Evolutionary conservation across 2,797 vertebrate genomes (phyloP).

Genomic region (Acrocephalus scirpaceus): DNA sequence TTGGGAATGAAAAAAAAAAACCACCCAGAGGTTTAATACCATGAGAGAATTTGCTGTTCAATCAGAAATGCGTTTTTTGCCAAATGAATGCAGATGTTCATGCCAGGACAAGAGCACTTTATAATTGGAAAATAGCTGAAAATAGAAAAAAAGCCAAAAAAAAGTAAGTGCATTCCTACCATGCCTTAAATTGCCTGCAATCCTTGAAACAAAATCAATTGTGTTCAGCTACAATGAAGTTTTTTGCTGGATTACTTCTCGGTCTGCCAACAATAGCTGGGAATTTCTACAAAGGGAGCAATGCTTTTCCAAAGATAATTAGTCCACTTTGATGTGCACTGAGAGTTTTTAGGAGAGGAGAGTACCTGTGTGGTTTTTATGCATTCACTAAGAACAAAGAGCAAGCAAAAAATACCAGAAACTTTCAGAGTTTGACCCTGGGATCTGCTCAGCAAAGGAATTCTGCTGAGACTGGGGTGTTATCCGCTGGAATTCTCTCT

Average conservation of each 20-base stretch:
- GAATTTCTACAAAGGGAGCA: background rate
- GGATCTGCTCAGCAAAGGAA: background rate
- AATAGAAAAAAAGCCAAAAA: background rate
- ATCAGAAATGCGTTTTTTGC: background rate
- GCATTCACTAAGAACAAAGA: background rate
- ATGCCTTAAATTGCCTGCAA: conserved; percentile 2
- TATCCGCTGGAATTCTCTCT: background rate
- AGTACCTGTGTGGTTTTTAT: background rate
- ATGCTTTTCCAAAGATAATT: background rate
- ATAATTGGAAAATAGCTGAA: conserved; percentile 40
- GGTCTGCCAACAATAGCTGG: background rate
- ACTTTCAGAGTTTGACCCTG: background rate
- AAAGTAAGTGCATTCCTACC: background rate
- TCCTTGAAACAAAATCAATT: conserved; percentile 10
- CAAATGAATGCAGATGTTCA: conserved; percentile 25
- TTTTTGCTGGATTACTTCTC: conserved; percentile 1
- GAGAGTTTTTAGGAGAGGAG: background rate
- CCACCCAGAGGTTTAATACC: background rate
- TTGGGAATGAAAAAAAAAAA: background rate
- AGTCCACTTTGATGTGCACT: background rate
- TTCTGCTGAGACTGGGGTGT: background rate
- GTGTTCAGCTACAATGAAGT: background rate
- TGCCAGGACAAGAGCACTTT: conserved; percentile 26
- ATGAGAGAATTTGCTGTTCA: background rate
- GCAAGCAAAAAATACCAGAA: background rate